Conservation (phyloP, 2,113 vertebrate species). For the Daubentonia madagascariensis region DNA sequence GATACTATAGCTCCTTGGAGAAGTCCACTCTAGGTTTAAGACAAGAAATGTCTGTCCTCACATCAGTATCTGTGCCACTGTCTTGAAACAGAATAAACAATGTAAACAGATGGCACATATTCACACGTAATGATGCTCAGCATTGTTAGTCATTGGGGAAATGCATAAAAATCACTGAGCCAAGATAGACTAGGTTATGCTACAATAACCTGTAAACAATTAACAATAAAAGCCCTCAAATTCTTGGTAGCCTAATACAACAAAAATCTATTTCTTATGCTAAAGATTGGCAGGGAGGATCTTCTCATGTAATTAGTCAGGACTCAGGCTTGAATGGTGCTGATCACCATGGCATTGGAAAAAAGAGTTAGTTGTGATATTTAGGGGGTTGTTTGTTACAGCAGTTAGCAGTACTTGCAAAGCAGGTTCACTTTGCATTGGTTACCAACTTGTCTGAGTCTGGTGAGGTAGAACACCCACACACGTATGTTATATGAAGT, state of each 20-base stretch:
- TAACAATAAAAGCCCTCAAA: not conserved
- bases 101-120: not conserved
- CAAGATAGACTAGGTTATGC: not conserved
- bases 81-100: not conserved
- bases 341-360: not conserved
- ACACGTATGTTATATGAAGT: too few species aligned
- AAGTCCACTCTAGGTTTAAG: not conserved
- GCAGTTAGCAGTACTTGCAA: not conserved
- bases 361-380: not conserved
- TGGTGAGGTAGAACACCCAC: too few species aligned
- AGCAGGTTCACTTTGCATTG: not conserved
- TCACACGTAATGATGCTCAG: not conserved
- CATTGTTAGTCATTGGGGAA: not conserved
- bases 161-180: not conserved
- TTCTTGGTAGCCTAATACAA: not conserved
- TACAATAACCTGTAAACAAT: not conserved
- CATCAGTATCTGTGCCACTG: not conserved
- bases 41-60: not conserved
- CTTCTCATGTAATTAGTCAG: not conserved
- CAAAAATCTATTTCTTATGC: not conserved
- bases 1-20: not conserved
- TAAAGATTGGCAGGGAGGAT: not conserved
- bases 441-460: too few species aligned
- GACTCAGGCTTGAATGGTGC: not conserved
- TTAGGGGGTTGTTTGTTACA: not conserved